Percentiles rank a stretch among this genome's conserved stretches.
phyloP scores from a whole-genome alignment of 2,797 vertebrate genomes.

The Pangasius larnaudii region DNA sequence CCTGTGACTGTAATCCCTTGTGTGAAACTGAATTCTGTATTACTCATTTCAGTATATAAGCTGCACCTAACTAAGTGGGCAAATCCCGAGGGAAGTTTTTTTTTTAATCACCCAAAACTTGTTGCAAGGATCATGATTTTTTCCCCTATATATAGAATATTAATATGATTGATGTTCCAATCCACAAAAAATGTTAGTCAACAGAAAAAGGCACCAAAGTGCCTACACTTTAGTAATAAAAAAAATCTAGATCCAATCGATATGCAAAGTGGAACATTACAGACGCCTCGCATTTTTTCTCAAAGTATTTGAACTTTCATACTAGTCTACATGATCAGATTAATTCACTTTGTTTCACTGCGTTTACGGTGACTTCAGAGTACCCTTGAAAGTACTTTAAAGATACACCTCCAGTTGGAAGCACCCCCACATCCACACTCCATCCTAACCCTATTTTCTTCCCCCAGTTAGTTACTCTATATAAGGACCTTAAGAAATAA shows the following conservation, averaged over 20 bases:
- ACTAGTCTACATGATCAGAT: neutral
- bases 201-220: neutral
- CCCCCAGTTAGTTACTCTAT: no score
- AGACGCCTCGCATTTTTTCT: neutral
- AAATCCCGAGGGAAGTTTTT: neutral
- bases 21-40: constrained; percentile 15
- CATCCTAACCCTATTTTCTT: no score
- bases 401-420: neutral
- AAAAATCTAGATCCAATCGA: neutral
- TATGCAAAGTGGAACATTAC: neutral
- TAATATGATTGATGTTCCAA: neutral
- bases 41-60: constrained; percentile 33
- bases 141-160: neutral
- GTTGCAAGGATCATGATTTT: neutral
- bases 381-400: neutral
- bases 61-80: neutral
- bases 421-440: no score
- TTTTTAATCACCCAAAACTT: neutral
- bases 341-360: neutral
- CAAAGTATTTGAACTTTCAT: neutral
- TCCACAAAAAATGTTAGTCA: constrained; percentile 51
- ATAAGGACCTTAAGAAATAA: no score
- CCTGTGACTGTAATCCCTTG: constrained; percentile 10
- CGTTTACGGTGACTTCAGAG: neutral
- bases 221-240: neutral